Conservation (phyloP, 2,797 vertebrate genomes). For the Acrossocheilus fasciatus region DNA sequence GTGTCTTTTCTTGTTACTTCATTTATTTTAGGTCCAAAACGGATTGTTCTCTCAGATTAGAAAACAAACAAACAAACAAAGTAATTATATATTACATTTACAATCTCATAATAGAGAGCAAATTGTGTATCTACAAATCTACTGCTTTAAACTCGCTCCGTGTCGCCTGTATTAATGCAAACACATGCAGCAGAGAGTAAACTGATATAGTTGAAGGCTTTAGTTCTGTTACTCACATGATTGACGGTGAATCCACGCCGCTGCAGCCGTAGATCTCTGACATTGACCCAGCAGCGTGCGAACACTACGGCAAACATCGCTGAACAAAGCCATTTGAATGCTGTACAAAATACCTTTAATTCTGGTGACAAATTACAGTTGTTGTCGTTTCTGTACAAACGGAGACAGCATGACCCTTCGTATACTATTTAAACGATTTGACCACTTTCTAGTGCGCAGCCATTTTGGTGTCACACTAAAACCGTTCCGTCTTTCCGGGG, state of each 20-base stretch:
- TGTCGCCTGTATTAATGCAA: not conserved
- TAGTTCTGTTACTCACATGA: not conserved
- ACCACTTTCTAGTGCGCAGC: not conserved
- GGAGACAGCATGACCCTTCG: not conserved
- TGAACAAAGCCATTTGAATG: conserved; percentile 66
- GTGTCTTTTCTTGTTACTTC: not conserved
- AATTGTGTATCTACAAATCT: not conserved
- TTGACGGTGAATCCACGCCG: conserved; percentile 31
- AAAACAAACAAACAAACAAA: not conserved
- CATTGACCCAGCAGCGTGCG: conserved; percentile 68
- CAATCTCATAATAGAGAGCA: not conserved
- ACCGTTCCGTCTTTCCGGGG: conserved; percentile 1
- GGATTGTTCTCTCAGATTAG: not conserved
- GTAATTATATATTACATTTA: no score
- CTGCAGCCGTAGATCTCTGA: conserved; percentile 51
- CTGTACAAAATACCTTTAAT: not conserved
- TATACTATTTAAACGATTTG: not conserved
- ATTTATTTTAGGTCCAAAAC: not conserved
- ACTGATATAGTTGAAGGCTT: not conserved
- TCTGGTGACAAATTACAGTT: not conserved
- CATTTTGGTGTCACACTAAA: conserved; percentile 21
- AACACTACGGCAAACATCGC: conserved; percentile 56
- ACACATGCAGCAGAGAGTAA: not conserved
- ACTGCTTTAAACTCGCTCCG: not conserved
- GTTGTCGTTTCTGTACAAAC: not conserved